A percentile compares a stretch with the other conserved stretches of the same genome.
These are phyloP conservation scores for Semotilus atromaculatus DNA, from an alignment of 2,797 vertebrate genomes.

Conservation along the genomic window DNA sequence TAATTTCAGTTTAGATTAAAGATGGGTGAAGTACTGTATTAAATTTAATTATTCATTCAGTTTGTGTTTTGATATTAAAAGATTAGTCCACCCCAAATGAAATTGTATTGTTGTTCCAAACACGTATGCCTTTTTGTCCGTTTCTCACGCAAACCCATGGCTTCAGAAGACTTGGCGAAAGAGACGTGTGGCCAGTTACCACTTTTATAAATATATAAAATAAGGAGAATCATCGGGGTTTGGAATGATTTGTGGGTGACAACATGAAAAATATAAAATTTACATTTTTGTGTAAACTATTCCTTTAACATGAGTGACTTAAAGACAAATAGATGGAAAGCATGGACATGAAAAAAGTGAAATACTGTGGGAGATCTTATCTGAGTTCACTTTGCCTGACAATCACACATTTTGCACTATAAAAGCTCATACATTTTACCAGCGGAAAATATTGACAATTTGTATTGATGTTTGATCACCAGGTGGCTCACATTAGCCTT, in stretches of 20 bases:
- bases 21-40: not conserved
- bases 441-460: constrained; percentile 12
- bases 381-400: not conserved
- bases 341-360: not conserved
- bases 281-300: too few relatives aligned
- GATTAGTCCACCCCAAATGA: not conserved
- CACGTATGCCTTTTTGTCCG: not conserved
- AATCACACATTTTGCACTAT: not conserved
- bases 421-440: constrained; percentile 16
- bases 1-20: constrained; percentile 15
- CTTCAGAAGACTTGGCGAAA: not conserved
- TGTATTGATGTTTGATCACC: constrained; percentile 38
- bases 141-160: not conserved
- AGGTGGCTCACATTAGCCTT: constrained; percentile 13
- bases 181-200: too few relatives aligned
- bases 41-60: not conserved
- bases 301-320: too few relatives aligned
- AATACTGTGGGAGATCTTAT: not conserved
- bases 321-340: not conserved
- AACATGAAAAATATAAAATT: not conserved
- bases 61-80: constrained; percentile 7
- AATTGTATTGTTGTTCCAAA: not conserved
- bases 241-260: not conserved
- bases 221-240: too few relatives aligned
- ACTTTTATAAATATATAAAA: not conserved